Evolutionary conservation across 2,888 invertebrate species (phyloP).

Genomic region (Agonopterix subpropinquella): DNA sequence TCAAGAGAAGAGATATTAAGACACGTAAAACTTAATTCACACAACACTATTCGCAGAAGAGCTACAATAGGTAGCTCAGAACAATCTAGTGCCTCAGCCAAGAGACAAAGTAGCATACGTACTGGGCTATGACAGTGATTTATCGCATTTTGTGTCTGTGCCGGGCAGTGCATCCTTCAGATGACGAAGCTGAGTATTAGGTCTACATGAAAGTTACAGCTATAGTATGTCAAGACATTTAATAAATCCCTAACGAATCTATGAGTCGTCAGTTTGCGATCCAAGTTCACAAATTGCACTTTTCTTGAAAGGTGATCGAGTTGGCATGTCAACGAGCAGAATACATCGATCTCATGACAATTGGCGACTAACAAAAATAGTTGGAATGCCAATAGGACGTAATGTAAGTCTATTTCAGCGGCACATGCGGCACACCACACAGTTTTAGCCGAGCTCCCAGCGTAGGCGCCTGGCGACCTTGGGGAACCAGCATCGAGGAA

Average conservation of each 20-base stretch:
- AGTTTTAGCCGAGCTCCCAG: conserved; percentile 59
- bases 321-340: conserved; percentile 41
- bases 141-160: conserved; percentile 43
- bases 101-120: conserved; percentile 34
- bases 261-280: conserved; percentile 9
- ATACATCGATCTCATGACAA: conserved; percentile 30
- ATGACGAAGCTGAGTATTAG: conserved; percentile 29
- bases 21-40: background rate
- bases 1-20: no score
- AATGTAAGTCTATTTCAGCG: conserved; percentile 64
- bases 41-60: background rate
- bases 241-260: conserved; percentile 12
- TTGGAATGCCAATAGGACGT: conserved; percentile 59
- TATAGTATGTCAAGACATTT: conserved; percentile 11
- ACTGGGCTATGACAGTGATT: conserved; percentile 42
- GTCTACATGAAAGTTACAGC: conserved; percentile 17
- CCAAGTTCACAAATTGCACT: conserved; percentile 37
- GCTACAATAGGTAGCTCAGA: conserved; percentile 9
- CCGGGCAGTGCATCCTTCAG: conserved; percentile 31
- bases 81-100: conserved; percentile 27
- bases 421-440: conserved; percentile 53
- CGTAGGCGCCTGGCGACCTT: conserved; percentile 72
- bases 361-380: conserved; percentile 63
- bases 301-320: conserved; percentile 31
- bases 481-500: conserved; percentile 55